These are phyloP conservation scores for Hemichromis elongatus DNA, from an alignment of 2,113 vertebrate genomes.

Conservation along the genomic window DNA sequence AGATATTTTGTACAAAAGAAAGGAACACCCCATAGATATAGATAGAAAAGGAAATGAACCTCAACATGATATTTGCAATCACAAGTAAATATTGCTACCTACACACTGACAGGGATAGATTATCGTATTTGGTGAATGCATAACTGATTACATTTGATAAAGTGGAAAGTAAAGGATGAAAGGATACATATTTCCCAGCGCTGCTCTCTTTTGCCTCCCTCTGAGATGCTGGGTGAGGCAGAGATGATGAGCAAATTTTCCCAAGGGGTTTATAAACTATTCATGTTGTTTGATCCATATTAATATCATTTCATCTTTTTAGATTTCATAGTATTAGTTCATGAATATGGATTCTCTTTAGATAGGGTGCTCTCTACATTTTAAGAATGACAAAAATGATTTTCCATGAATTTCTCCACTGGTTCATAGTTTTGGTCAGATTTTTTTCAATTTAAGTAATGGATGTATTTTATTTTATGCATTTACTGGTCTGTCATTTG, in stretches of 20 bases:
- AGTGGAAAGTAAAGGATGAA: background rate
- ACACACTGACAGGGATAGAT: background rate
- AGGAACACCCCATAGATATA: background rate
- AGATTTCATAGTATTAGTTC: background rate
- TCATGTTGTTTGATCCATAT: slow-evolving; percentile 26
- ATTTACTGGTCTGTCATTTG: background rate
- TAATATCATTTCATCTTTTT: slow-evolving; percentile 4
- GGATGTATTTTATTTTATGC: background rate
- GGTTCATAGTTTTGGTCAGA: background rate
- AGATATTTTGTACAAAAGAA: background rate
- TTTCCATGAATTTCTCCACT: background rate
- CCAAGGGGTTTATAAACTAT: slow-evolving; percentile 21
- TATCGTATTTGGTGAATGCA: slow-evolving; percentile 6
- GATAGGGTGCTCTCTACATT: background rate
- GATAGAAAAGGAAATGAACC: background rate
- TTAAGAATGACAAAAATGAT: background rate
- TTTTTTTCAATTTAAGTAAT: background rate
- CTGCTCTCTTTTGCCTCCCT: background rate
- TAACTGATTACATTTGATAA: background rate
- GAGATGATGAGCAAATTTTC: slow-evolving; percentile 13
- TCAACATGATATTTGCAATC: slow-evolving; percentile 5
- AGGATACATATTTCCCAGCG: background rate
- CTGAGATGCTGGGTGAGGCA: slow-evolving; percentile 17
- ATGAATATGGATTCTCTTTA: slow-evolving; percentile 16
- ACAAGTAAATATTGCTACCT: slow-evolving; percentile 2